Percentiles rank a stretch among this genome's conserved stretches.
These are phyloP conservation scores for Lithophane socia DNA, from an alignment of 2,888 invertebrate species.

Conservation along the genomic window DNA sequence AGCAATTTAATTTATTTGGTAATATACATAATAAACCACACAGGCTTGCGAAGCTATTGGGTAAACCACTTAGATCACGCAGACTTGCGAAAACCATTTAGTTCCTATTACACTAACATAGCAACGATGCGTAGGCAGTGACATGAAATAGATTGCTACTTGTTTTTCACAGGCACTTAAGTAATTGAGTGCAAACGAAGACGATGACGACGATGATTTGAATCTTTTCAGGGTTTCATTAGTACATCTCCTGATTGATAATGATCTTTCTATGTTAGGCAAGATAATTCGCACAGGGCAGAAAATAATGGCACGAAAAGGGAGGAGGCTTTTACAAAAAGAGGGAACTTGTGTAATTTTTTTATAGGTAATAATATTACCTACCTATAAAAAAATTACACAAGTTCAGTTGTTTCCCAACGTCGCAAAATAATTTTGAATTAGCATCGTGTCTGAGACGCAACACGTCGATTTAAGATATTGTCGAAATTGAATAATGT, in stretches of 20 bases:
- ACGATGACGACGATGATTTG: not conserved
- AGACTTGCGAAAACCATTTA: not conserved
- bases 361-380: no score
- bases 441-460: no score
- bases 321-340: no score
- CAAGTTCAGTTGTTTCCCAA: no score
- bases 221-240: slow-evolving; percentile 4
- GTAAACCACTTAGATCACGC: not conserved
- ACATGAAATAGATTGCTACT: slow-evolving; percentile 36
- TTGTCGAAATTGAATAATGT: no score
- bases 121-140: slow-evolving; percentile 21
- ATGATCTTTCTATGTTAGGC: not conserved
- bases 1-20: slow-evolving; percentile 1
- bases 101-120: not conserved
- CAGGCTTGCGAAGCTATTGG: not conserved
- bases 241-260: not conserved
- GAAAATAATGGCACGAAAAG: no score
- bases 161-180: slow-evolving; percentile 24
- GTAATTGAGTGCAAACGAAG: slow-evolving; percentile 10
- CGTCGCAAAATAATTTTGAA: no score
- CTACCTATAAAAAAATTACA: no score
- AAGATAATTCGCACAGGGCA: not conserved
- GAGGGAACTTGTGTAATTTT: no score
- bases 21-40: not conserved
- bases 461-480: no score